Conservation (phyloP, 2,797 vertebrate species). For the Rachycentron canadum region DNA sequence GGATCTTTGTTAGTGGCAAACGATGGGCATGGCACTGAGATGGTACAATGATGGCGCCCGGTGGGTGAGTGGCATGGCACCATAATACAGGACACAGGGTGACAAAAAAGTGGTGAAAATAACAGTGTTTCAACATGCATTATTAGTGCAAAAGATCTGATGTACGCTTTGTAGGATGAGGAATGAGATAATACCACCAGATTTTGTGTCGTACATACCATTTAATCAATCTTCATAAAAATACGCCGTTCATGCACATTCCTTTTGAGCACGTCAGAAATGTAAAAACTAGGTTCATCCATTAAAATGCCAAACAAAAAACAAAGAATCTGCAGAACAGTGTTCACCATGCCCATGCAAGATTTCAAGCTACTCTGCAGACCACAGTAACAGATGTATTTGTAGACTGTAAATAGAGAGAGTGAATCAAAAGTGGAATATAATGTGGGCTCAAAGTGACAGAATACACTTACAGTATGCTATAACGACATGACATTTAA, state of each 20-base stretch:
- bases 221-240: not conserved
- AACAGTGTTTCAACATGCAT: constrained; percentile 52
- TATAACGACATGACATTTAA: constrained; percentile 74
- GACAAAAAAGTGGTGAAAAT: constrained; percentile 52
- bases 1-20: constrained; percentile 92
- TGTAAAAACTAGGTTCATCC: not conserved
- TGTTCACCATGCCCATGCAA: constrained; percentile 12
- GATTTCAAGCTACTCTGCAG: not conserved
- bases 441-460: constrained; percentile 26
- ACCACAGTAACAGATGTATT: constrained; percentile 18
- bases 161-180: not conserved
- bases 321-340: not conserved
- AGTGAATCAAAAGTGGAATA: constrained; percentile 25
- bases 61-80: constrained; percentile 46
- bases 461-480: constrained; percentile 47
- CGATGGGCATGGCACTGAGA: constrained; percentile 88
- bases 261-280: constrained; percentile 6
- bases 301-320: constrained; percentile 9
- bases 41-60: constrained; percentile 59
- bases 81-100: constrained; percentile 57
- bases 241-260: constrained; percentile 23
- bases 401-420: constrained; percentile 6
- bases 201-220: constrained; percentile 6
- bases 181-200: constrained; percentile 20
- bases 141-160: constrained; percentile 28